These are phyloP conservation scores for Theodoxus fluviatilis DNA, from an alignment of 2,888 invertebrate genomes.

Conservation along the genomic window DNA sequence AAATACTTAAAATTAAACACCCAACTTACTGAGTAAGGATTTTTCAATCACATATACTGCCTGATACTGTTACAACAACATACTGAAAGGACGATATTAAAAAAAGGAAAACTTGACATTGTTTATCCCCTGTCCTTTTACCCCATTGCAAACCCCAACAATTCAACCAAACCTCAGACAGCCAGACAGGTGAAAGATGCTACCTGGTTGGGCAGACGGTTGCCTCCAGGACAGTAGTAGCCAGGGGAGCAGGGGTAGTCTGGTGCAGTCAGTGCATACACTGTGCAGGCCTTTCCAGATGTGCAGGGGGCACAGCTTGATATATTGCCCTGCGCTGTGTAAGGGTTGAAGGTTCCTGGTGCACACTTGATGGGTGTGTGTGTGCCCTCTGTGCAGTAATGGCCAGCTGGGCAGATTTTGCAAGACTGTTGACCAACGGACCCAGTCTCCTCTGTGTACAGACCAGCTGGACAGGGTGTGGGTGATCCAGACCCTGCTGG, in stretches of 20 bases:
- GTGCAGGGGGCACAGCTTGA: constrained; percentile 50
- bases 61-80: too few relatives aligned
- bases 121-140: too few relatives aligned
- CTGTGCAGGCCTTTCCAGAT: constrained; percentile 56
- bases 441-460: constrained; percentile 58
- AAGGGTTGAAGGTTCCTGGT: constrained; percentile 56
- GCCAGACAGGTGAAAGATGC: too few relatives aligned
- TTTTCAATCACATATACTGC: too few relatives aligned
- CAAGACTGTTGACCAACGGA: constrained; percentile 47
- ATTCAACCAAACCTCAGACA: too few relatives aligned
- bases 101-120: too few relatives aligned
- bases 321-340: constrained; percentile 35
- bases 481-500: constrained; percentile 40
- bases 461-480: constrained; percentile 53
- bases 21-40: too few relatives aligned
- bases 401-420: constrained; percentile 47
- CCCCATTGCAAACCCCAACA: too few relatives aligned
- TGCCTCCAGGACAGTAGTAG: constrained; percentile 61
- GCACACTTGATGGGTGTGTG: constrained; percentile 49
- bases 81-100: too few relatives aligned
- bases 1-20: too few relatives aligned
- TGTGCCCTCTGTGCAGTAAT: constrained; percentile 46
- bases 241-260: constrained; percentile 58
- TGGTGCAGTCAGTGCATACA: constrained; percentile 48
- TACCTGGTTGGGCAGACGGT: constrained; percentile 51